These are phyloP conservation scores for Ophion ventricosus DNA, from an alignment of 2,888 invertebrate species.

Conservation along the genomic window DNA sequence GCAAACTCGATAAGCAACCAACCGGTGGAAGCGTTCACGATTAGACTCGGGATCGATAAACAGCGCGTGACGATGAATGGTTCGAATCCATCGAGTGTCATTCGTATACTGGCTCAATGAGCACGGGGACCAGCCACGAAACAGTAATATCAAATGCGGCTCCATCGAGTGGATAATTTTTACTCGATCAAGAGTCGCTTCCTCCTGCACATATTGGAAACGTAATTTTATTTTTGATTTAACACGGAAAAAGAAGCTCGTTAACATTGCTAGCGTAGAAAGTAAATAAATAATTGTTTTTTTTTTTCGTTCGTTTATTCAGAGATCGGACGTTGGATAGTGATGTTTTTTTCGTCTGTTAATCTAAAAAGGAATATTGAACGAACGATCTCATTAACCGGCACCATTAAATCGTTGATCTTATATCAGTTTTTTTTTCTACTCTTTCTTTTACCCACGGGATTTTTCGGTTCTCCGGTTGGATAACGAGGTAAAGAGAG, in stretches of 20 bases:
- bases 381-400: background rate
- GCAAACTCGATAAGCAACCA: background rate
- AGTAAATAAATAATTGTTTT: too few relatives aligned
- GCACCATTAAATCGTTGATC: background rate
- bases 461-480: background rate
- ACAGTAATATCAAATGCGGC: background rate
- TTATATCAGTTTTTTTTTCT: background rate
- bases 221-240: background rate
- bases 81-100: conserved; percentile 20
- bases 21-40: background rate
- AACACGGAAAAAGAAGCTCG: background rate
- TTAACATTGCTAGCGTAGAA: background rate
- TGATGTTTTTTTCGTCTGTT: background rate
- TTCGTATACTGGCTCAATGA: background rate
- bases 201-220: background rate
- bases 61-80: conserved; percentile 5
- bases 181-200: background rate
- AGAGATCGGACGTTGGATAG: too few relatives aligned
- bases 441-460: background rate
- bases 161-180: background rate
- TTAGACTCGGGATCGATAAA: conserved; percentile 21
- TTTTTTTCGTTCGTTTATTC: background rate
- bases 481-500: conserved; percentile 23
- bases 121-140: background rate
- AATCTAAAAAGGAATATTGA: background rate